Conservation (phyloP, 2,797 vertebrate genomes). For the Distichodus sexfasciatus region DNA sequence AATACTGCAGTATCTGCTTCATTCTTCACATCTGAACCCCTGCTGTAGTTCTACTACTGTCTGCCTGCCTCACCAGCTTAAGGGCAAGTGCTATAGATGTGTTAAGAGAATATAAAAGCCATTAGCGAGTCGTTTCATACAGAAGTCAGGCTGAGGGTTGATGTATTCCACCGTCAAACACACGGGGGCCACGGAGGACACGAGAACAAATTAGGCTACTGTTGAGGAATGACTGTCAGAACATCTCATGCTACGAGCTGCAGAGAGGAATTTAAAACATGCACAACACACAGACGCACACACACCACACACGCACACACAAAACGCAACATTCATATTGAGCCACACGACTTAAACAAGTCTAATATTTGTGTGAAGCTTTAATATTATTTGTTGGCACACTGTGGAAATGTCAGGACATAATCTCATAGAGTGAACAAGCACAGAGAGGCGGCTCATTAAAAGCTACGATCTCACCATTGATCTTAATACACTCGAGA, state of each 20-base stretch:
- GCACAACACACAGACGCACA: neutral
- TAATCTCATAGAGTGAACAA: slow-evolving; percentile 5
- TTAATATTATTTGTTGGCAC: neutral
- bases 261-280: slow-evolving; percentile 10
- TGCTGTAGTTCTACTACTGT: neutral
- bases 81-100: neutral
- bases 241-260: slow-evolving; percentile 3
- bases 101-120: slow-evolving; percentile 7
- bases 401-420: neutral
- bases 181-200: slow-evolving; percentile 5
- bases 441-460: slow-evolving; percentile 3
- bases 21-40: neutral
- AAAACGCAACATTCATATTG: neutral
- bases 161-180: slow-evolving; percentile 27
- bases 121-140: slow-evolving; percentile 11
- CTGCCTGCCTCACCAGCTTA: neutral
- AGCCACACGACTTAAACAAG: neutral
- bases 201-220: slow-evolving; percentile 25
- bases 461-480: slow-evolving; percentile 4
- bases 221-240: slow-evolving; percentile 14
- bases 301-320: slow-evolving; percentile 11
- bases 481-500: slow-evolving; percentile 26
- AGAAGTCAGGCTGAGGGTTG: neutral
- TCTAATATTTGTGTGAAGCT: slow-evolving; percentile 10
- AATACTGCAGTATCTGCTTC: neutral